A percentile compares a stretch with the other conserved stretches of the same genome.
Evolutionary conservation across 2,797 vertebrate genomes (phyloP).

Genomic region (Sylvilagus floridanus): DNA sequence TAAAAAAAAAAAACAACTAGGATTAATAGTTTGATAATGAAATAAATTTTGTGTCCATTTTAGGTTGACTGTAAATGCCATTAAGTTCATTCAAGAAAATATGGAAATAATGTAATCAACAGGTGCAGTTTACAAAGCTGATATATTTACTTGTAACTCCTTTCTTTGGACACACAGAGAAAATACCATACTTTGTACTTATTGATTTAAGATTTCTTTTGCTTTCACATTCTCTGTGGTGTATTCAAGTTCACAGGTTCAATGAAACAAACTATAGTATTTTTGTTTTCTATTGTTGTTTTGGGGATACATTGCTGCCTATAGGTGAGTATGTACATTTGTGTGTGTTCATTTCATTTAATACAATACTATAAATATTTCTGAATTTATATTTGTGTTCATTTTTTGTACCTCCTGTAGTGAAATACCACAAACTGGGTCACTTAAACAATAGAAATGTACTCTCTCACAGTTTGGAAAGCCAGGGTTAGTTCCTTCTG

Average conservation of each 20-base stretch:
- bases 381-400: neutral
- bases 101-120: neutral
- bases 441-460: neutral
- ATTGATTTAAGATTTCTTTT: slow-evolving; percentile 69
- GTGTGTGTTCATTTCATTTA: neutral
- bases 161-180: neutral
- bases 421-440: neutral
- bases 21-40: neutral
- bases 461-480: neutral
- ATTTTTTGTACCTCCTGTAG: neutral
- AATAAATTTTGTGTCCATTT: neutral
- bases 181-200: neutral
- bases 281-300: slow-evolving; percentile 70
- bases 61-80: neutral
- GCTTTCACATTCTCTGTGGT: slow-evolving; percentile 74
- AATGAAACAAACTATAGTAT: slow-evolving; percentile 65
- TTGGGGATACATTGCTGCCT: neutral
- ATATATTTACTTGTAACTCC: neutral
- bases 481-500: neutral
- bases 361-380: neutral
- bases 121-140: neutral
- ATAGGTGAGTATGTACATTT: neutral
- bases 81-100: slow-evolving; percentile 12
- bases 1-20: neutral
- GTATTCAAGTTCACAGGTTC: slow-evolving; percentile 74